Evolutionary conservation across 2,888 invertebrate genomes (phyloP).

Genomic region (Cephus spinipes): DNA sequence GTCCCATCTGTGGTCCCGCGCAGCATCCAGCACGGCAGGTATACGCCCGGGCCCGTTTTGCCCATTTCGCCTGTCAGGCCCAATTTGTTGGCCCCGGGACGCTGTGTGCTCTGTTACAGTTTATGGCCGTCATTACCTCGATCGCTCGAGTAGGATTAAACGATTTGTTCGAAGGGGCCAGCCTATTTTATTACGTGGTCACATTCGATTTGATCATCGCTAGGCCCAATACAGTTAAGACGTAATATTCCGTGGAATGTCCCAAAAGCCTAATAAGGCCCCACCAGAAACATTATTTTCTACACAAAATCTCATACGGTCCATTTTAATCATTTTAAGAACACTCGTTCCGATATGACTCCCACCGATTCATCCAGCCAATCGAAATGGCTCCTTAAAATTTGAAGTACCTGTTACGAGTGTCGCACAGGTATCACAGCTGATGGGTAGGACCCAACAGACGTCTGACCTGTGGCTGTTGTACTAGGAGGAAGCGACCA

Average conservation of each 20-base stretch:
- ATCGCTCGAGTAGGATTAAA: conserved; percentile 62
- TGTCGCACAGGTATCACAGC: background rate
- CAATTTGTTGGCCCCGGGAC: conserved; percentile 53
- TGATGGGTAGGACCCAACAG: background rate
- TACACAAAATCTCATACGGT: background rate
- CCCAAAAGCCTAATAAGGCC: background rate
- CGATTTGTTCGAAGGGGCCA: conserved; percentile 53
- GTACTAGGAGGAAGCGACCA: conserved; percentile 19
- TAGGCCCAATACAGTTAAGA: conserved; percentile 15
- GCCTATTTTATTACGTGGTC: conserved; percentile 36
- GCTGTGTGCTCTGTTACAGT: conserved; percentile 55
- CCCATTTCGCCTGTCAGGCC: conserved; percentile 64
- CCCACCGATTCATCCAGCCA: background rate
- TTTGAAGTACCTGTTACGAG: background rate
- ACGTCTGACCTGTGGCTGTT: background rate
- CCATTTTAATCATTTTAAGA: background rate
- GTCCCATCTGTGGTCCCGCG: conserved; percentile 43
- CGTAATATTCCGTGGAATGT: background rate
- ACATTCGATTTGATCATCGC: conserved; percentile 29
- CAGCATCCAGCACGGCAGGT: conserved; percentile 35
- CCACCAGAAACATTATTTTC: background rate
- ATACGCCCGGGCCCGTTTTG: conserved; percentile 36
- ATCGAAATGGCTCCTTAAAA: background rate
- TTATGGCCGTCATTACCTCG: conserved; percentile 65
- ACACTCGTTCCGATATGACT: background rate